Evolutionary conservation across 2,797 vertebrate genomes (phyloP).

Genomic region (Amniataba percoides): DNA sequence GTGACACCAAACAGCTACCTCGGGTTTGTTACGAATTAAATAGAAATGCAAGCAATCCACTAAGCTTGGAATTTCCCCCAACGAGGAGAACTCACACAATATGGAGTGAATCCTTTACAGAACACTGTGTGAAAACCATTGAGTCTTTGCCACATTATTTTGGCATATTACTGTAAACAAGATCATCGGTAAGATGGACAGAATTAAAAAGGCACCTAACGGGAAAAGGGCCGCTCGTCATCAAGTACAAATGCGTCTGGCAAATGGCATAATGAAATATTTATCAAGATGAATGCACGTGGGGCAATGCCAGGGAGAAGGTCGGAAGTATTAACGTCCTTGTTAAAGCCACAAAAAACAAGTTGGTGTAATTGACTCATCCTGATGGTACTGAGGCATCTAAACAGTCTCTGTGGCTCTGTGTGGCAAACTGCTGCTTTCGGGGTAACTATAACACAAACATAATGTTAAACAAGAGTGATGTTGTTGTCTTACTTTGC

Average conservation of each 20-base stretch:
- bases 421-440: not conserved
- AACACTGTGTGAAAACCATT: not conserved
- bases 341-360: not conserved
- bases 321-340: not conserved
- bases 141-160: not conserved
- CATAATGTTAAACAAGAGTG: not conserved
- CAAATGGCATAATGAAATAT: not conserved
- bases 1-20: constrained; percentile 6
- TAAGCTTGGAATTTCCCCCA: not conserved
- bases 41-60: constrained; percentile 2
- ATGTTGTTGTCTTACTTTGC: not conserved
- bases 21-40: not conserved
- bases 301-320: not conserved
- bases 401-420: not conserved
- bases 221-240: not conserved
- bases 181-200: not conserved
- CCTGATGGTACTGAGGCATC: not conserved
- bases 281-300: not conserved
- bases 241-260: not conserved
- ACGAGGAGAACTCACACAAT: not conserved
- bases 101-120: not conserved
- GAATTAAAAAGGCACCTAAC: not conserved
- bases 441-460: not conserved
- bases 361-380: not conserved
- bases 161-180: not conserved